Conservation (phyloP, 2,888 invertebrate genomes). For the Hydroisotoma schaefferi region DNA sequence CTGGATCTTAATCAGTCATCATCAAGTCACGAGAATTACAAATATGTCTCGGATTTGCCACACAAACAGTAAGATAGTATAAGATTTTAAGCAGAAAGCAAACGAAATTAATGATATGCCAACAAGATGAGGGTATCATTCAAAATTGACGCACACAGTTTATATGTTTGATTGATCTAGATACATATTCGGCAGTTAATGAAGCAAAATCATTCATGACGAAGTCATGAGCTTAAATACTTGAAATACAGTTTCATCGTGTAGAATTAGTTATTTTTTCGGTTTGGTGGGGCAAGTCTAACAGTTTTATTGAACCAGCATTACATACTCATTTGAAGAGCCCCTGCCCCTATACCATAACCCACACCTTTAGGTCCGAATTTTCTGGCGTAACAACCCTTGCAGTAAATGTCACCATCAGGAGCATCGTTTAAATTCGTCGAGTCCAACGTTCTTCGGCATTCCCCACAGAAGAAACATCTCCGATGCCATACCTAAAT, state of each 20-base stretch:
- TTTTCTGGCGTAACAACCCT: conserved; percentile 80
- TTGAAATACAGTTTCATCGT: too few relatives aligned
- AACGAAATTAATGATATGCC: neutral
- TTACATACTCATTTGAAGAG: conserved; percentile 31
- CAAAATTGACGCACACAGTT: too few relatives aligned
- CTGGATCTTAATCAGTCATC: neutral
- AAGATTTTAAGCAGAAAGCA: neutral
- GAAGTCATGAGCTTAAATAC: too few relatives aligned
- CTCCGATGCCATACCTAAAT: conserved; percentile 76
- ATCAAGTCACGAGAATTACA: neutral
- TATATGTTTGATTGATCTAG: too few relatives aligned
- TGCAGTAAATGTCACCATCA: conserved; percentile 89
- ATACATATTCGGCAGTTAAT: neutral
- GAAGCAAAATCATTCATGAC: neutral
- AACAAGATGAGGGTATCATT: too few relatives aligned
- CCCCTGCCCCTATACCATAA: conserved; percentile 20
- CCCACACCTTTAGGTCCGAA: conserved; percentile 73
- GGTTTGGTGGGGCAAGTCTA: too few relatives aligned
- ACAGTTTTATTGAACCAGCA: too few relatives aligned
- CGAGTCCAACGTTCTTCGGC: conserved; percentile 81
- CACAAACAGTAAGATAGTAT: neutral
- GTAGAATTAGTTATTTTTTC: too few relatives aligned
- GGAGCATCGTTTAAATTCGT: conserved; percentile 88
- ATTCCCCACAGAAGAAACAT: conserved; percentile 88
- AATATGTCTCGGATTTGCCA: neutral